Evolutionary conservation across 1,140 invertebrate species (phyloP), one percentile per base, ranked within the genome.

Genomic region (Bombus terrestris): DNA sequence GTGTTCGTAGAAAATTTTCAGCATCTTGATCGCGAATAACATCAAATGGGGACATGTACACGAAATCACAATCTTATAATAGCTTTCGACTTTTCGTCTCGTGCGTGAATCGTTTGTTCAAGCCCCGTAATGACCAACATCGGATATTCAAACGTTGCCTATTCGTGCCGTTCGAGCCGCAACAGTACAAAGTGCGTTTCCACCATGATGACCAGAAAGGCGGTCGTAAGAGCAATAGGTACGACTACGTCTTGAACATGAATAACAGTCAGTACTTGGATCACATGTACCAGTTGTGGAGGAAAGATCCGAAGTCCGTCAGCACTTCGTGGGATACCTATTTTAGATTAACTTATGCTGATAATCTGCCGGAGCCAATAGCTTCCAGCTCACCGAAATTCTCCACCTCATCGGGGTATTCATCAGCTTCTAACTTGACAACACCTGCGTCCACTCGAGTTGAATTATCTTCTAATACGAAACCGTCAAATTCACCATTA

Each of bases 291-390:
- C 79, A 86, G 0, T 32, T 39, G 0, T 94, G 93, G 93, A 43
- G 75, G 3, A 86, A 89, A 13, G 79, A 94, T 53, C 80, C 76
- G 13, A 88, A 85, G 0, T 93, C 93, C 0, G 92, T 94, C 5
- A 83, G 68, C 28, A 13, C 77, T 83, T 95, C 95, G 0, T 96
- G 96, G 95, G 93, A 95, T 57, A 79, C 88, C 9, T 95, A 95
- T 81, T 96, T 96, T 86, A 82, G 79, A 62, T 91, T 93, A 53
- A 94, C 95, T 43, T 32, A 85, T 8, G 8, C 75, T 6, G 53
- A 72, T 1, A 69, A 78, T 18, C 28, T 88, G 12, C 15, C 37
- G 1, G 12, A 37, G 10, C 3, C 53, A 12, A 8, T 2, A 18
- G 12, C 28, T 12, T 62, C 28, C 28, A n/a, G 6, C 12, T 1